These are phyloP conservation scores for Candoia aspera DNA, from an alignment of 2,113 vertebrate species.

Conservation along the genomic window DNA sequence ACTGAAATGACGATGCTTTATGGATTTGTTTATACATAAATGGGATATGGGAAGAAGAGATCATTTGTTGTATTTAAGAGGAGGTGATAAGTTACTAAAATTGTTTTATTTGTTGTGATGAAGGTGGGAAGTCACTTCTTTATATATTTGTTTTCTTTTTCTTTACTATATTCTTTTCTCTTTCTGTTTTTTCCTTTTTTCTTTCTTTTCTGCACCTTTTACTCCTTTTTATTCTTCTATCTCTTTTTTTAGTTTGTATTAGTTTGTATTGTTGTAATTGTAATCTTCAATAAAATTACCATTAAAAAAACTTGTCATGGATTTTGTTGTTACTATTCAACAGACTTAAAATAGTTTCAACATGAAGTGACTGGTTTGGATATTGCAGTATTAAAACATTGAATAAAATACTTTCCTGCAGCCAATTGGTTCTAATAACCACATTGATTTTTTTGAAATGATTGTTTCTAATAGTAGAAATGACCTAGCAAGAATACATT, in stretches of 20 bases:
- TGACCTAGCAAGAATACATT: not conserved
- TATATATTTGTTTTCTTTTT: not conserved
- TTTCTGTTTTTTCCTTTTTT: too few species aligned
- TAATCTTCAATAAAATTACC: not conserved
- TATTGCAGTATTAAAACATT: slow-evolving; percentile 3
- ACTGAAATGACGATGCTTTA: not conserved
- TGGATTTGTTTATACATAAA: not conserved
- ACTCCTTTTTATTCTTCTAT: too few species aligned
- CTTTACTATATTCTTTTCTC: not conserved
- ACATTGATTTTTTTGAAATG: not conserved
- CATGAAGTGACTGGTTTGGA: not conserved
- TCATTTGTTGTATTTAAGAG: not conserved
- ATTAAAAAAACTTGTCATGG: not conserved
- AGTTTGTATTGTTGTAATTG: not conserved
- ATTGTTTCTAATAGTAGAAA: not conserved
- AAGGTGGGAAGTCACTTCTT: not conserved
- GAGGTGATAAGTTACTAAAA: not conserved
- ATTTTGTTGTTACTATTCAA: slow-evolving; percentile 13
- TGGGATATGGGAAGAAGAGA: not conserved
- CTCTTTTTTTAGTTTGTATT: not conserved
- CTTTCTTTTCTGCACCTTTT: too few species aligned
- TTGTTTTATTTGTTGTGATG: not conserved
- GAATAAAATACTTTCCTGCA: not conserved
- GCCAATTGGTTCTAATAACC: not conserved
- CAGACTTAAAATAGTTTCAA: not conserved